Conservation (phyloP, 2,797 vertebrate genomes). For the Menidia menidia region DNA sequence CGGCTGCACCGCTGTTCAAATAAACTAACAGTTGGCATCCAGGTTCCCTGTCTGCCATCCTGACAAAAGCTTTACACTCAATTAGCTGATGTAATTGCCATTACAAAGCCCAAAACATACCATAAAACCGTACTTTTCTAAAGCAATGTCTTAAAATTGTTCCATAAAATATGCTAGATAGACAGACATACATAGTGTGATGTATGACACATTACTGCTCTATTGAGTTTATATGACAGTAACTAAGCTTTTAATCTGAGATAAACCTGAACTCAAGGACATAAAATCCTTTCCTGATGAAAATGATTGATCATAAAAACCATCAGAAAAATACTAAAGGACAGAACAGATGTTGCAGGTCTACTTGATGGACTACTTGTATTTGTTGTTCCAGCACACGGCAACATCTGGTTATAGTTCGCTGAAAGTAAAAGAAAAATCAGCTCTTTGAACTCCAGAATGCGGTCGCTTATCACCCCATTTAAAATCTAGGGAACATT, state of each 20-base stretch:
- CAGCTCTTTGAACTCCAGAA: constrained; percentile 14
- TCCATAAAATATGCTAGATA: constrained; percentile 1
- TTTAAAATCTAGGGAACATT: constrained; percentile 4
- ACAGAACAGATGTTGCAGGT: constrained; percentile 9
- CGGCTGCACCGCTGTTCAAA: constrained; percentile 55
- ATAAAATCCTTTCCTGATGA: not conserved
- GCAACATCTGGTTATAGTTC: constrained; percentile 9
- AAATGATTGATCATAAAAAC: not conserved
- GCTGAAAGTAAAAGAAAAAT: not conserved
- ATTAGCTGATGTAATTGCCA: constrained; percentile 32
- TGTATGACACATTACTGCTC: not conserved
- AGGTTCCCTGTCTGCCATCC: constrained; percentile 48
- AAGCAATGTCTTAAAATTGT: constrained; percentile 22
- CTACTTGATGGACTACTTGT: not conserved
- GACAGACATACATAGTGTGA: not conserved
- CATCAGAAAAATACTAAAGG: constrained; percentile 8
- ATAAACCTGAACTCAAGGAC: constrained; percentile 3
- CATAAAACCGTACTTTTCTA: constrained; percentile 31
- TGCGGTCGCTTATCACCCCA: not conserved
- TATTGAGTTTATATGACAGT: not conserved
- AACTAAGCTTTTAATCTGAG: not conserved
- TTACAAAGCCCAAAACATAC: constrained; percentile 18
- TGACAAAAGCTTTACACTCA: constrained; percentile 47
- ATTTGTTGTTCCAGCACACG: constrained; percentile 1
- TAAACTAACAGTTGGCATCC: constrained; percentile 65